Percentiles rank a stretch among this genome's conserved stretches.
phyloP scores from a whole-genome alignment of 2,888 invertebrate genomes.

The Epirrhoe alternata region DNA sequence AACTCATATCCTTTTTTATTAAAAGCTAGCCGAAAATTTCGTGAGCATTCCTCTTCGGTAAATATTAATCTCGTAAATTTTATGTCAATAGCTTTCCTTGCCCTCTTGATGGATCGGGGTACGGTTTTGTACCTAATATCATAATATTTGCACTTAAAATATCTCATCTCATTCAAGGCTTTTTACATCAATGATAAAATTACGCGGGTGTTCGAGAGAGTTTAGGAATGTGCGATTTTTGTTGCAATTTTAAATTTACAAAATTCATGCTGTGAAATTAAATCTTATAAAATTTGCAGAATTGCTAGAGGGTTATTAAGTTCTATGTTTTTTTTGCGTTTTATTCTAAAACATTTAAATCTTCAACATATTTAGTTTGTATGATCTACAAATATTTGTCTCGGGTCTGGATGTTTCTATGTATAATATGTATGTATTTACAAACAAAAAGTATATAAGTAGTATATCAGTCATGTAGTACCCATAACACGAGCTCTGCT shows the following conservation, averaged over 20 bases:
- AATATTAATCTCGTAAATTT: conserved; percentile 83
- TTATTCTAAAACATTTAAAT: no score
- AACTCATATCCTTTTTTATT: background rate
- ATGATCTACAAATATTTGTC: no score
- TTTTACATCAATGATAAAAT: conserved; percentile 5
- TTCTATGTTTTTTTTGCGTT: no score
- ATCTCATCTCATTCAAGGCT: conserved; percentile 49
- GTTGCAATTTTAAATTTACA: background rate
- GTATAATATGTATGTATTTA: no score
- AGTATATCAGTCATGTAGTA: no score
- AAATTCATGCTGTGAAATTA: no score
- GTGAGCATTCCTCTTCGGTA: conserved; percentile 58
- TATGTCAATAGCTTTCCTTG: conserved; percentile 69
- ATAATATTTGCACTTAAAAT: conserved; percentile 63
- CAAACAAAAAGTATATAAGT: no score
- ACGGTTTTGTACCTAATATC: conserved; percentile 67
- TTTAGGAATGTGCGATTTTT: background rate
- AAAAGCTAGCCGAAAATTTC: conserved; percentile 1
- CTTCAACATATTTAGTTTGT: no score
- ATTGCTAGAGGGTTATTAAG: no score
- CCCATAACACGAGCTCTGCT: no score
- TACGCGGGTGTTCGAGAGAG: background rate
- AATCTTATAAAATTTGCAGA: no score
- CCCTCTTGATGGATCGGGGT: conserved; percentile 77
- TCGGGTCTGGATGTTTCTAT: no score